A percentile compares a stretch with the other conserved stretches of the same genome.
phyloP scores from a whole-genome alignment of 2,113 vertebrate genomes.

The Odontophorus gujanensis region DNA sequence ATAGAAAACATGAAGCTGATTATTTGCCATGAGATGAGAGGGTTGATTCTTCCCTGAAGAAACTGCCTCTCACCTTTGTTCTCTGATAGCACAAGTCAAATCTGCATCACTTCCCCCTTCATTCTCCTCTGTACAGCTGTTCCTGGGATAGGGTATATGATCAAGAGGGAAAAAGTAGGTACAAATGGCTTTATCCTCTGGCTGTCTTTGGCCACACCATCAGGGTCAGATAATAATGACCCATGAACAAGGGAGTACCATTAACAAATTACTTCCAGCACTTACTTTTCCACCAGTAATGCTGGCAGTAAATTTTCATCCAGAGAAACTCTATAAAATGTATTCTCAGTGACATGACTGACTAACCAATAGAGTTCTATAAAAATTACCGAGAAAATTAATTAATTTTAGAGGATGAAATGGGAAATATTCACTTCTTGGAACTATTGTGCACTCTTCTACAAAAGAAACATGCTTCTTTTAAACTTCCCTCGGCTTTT shows the following conservation, averaged over 20 bases:
- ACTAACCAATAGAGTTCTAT: neutral
- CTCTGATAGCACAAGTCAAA: neutral
- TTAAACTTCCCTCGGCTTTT: neutral
- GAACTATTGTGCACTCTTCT: neutral
- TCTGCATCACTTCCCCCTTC: neutral
- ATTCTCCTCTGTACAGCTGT: neutral
- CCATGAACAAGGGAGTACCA: neutral
- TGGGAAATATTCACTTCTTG: neutral
- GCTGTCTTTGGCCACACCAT: neutral
- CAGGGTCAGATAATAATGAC: neutral
- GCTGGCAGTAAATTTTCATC: neutral
- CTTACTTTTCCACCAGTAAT: neutral
- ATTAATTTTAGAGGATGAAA: neutral
- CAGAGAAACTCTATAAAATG: neutral
- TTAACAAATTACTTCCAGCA: neutral
- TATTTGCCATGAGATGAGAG: constrained; percentile 40
- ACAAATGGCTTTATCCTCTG: neutral
- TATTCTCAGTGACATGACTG: neutral
- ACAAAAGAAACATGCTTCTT: neutral
- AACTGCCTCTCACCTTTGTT: neutral
- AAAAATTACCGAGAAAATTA: neutral
- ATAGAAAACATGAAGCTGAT: neutral
- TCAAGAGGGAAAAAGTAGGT: neutral
- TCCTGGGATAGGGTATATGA: neutral
- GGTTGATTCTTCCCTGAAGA: constrained; percentile 14